Conservation (phyloP, 1,140 invertebrate species). For the Plodia interpunctella region DNA sequence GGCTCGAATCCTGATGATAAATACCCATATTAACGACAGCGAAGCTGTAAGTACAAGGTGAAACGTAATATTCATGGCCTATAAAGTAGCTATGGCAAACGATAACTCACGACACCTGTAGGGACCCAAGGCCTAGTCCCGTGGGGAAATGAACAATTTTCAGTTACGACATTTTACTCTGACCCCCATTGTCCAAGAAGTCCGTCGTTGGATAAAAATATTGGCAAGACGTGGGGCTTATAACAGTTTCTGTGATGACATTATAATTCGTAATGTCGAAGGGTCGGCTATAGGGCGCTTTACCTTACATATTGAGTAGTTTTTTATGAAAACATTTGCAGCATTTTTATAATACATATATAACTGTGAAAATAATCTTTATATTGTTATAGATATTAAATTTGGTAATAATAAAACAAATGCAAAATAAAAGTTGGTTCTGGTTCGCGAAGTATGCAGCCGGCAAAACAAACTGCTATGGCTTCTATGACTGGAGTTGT, state of each 20-base stretch:
- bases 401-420: no score
- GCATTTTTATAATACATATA: background rate
- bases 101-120: conserved; percentile 57
- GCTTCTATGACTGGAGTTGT: no score
- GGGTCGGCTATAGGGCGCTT: background rate
- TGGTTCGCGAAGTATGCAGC: no score
- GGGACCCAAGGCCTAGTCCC: conserved; percentile 36
- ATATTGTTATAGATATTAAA: no score
- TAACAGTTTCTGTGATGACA: conserved; percentile 22
- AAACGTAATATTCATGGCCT: conserved; percentile 33
- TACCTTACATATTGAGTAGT: background rate
- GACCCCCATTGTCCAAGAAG: conserved; percentile 37
- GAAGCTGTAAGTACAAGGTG: background rate
- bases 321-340: background rate
- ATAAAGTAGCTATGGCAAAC: conserved; percentile 40
- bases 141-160: conserved; percentile 52
- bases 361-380: background rate
- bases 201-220: conserved; percentile 46
- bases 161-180: conserved; percentile 44
- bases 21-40: background rate
- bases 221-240: conserved; percentile 30
- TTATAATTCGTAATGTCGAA: conserved; percentile 2
- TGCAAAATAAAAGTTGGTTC: no score
- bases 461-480: no score
- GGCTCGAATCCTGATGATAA: background rate